Percentiles rank a stretch among this genome's conserved stretches.
Conservation (phyloP, 2,113 vertebrate species). For the Myiozetetes cayanensis region DNA sequence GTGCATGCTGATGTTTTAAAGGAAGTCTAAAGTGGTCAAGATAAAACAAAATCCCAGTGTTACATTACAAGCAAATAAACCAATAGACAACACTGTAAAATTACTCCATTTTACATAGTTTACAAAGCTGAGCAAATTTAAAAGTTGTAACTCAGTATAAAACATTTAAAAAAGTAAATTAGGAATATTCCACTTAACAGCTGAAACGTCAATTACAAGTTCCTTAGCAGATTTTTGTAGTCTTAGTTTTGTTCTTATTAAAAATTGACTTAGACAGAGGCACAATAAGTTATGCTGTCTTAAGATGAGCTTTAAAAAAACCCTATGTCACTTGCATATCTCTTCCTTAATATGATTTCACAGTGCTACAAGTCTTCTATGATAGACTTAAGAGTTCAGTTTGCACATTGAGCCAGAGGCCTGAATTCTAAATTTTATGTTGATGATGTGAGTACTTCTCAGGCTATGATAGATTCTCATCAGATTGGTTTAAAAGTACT, state of each 20-base stretch:
- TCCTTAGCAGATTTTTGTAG: not conserved
- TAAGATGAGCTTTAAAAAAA: not conserved
- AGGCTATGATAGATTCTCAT: not conserved
- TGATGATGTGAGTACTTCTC: not conserved
- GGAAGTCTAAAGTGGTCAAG: not conserved
- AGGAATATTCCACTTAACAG: not conserved
- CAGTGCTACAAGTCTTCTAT: not conserved
- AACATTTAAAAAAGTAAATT: not conserved
- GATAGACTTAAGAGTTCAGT: not conserved
- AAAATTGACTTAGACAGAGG: not conserved
- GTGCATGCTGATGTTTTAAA: not conserved
- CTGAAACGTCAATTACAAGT: not conserved
- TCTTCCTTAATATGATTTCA: not conserved
- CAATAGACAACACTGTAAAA: not conserved
- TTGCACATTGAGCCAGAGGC: not conserved
- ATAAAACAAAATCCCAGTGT: not conserved
- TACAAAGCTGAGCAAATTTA: not conserved
- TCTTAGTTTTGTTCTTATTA: not conserved
- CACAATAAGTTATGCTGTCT: accelerated
- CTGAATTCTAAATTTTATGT: not conserved
- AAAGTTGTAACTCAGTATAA: not conserved
- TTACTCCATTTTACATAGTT: not conserved
- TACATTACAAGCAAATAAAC: not conserved
- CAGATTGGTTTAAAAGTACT: not conserved
- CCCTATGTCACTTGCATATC: not conserved